phyloP scores from a whole-genome alignment of 2,797 vertebrate genomes.

The Scolopax bukidnonensis region DNA sequence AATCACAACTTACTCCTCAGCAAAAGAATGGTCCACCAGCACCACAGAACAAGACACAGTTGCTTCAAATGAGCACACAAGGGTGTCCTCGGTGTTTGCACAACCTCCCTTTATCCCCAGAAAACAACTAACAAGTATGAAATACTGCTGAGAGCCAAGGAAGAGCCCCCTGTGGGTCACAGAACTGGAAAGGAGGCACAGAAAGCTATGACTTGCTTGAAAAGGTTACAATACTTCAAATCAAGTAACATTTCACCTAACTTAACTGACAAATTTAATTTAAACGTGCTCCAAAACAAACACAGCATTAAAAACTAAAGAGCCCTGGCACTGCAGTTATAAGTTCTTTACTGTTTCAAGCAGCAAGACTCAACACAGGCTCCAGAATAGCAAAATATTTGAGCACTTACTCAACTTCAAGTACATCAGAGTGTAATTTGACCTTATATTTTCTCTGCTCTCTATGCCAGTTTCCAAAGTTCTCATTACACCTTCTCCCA shows the following conservation, averaged over 20 bases:
- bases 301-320: background rate
- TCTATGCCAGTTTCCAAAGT: background rate
- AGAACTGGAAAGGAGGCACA: background rate
- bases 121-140: background rate
- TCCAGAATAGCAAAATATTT: background rate
- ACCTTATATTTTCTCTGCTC: background rate
- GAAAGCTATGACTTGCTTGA: background rate
- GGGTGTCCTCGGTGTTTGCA: background rate
- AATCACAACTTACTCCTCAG: background rate
- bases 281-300: background rate
- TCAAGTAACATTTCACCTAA: background rate
- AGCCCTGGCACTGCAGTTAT: background rate
- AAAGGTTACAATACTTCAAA: background rate
- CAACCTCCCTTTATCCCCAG: background rate
- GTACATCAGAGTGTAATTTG: background rate
- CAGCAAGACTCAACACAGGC: background rate
- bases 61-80: accelerated
- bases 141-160: background rate
- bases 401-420: background rate
- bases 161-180: background rate
- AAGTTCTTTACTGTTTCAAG: background rate
- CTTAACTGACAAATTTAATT: background rate
- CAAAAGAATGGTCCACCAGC: background rate
- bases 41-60: background rate
- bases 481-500: background rate